Evolutionary conservation across 2,888 invertebrate genomes (phyloP).

Genomic region (Drosophila falleni): DNA sequence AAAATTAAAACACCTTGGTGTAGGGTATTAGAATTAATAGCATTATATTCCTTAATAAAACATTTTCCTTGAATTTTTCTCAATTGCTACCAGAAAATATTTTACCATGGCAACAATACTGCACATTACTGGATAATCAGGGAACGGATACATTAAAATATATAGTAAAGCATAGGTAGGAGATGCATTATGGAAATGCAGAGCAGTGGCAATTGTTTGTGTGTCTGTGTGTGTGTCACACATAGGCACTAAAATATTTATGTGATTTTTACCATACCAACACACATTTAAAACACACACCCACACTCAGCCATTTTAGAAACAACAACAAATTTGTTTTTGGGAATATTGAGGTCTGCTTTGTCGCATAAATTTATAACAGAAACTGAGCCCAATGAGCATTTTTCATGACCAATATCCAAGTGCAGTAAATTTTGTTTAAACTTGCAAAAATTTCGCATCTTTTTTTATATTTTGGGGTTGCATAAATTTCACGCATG

Average conservation of each 20-base stretch:
- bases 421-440: slow-evolving; percentile 76
- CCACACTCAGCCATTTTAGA: slow-evolving; percentile 8
- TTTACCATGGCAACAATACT: background rate
- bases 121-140: slow-evolving; percentile 13
- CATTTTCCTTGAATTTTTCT: slow-evolving; percentile 15
- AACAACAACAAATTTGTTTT: slow-evolving; percentile 21
- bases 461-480: slow-evolving; percentile 23
- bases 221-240: slow-evolving; percentile 27
- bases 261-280: slow-evolving; percentile 47
- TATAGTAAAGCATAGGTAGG: slow-evolving; percentile 38
- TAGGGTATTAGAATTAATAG: slow-evolving; percentile 20
- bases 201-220: background rate
- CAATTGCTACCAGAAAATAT: slow-evolving; percentile 50
- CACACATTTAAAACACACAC: slow-evolving; percentile 12
- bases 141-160: slow-evolving; percentile 42
- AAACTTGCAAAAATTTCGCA: slow-evolving; percentile 62
- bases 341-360: slow-evolving; percentile 23
- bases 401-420: slow-evolving; percentile 73
- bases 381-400: slow-evolving; percentile 53
- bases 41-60: background rate
- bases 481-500: slow-evolving; percentile 61
- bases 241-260: slow-evolving; percentile 74
- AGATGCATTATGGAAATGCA: slow-evolving; percentile 66
- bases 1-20: no score
- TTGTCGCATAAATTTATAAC: slow-evolving; percentile 66